Base-by-base conservation (phyloP, 2,113 vertebrate species). In the Pseudorhombus dupliciocellatus region DNA sequence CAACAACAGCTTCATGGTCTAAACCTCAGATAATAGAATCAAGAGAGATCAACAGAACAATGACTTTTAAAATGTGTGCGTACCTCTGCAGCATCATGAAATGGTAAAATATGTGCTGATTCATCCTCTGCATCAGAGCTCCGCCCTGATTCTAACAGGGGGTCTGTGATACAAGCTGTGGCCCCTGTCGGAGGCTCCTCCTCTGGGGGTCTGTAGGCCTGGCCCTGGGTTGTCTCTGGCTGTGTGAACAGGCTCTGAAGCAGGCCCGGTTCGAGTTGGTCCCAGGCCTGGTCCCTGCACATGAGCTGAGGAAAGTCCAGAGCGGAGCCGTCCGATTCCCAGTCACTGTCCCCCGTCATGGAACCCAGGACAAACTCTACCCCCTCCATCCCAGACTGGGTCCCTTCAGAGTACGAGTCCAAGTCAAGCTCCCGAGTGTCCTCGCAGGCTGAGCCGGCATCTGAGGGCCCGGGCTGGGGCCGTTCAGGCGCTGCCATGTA, bases 401-500 rank as follows among this genome's bases (percentile, higher is more conserved):
- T 92, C 20, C 90, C 92, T 37, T 93, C 92, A 4, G 93, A 94
- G 59, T 86, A 93, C 0, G 92, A 94, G 81, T 94, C 93, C 63
- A 93, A 68, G 80, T 93, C 90, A 12, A 76, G 76, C 65, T 91
- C 89, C 61, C 77, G 91, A 55, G 84, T 74, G 0, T 93, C 93
- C 56, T 93, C 92, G 2, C 86, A 88, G 55, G 89, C 87, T 3
- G 91, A 93, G 57, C 83, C 79, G 1, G 80, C 76, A 7, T 93
- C 94, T 0, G 82, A 87, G 42, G 77, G 75, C 34, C 83, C 75
- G 2, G 86, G 64, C 16, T 84, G 79, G 4, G 88, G 88, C 5
- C 93, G 84, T 59, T 94, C 93, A 54, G 93, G 94, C 16, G 93
- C 94, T 0, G 94, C 94, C 86, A 94, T 86, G 85, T 94, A 94